Conservation (phyloP, 2,113 vertebrate genomes). For the Lepidothrix coronata region DNA sequence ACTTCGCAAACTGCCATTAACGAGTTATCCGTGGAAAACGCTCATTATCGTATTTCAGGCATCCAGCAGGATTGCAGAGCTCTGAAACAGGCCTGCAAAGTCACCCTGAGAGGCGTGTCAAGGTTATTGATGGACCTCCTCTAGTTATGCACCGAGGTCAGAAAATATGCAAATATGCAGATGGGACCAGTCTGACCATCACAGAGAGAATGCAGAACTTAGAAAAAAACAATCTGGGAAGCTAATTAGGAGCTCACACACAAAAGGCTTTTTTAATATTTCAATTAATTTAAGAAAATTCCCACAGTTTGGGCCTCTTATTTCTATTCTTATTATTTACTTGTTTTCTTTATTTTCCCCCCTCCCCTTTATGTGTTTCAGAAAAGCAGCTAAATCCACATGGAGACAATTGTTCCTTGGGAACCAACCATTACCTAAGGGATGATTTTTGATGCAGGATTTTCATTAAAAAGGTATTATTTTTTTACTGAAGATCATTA, state of each 20-base stretch:
- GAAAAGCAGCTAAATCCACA: not conserved
- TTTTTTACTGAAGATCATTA: not conserved
- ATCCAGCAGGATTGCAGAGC: not conserved
- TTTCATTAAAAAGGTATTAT: not conserved
- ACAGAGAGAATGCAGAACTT: not conserved
- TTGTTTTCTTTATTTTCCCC: not conserved
- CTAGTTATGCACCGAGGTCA: not conserved
- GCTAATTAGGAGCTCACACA: not conserved
- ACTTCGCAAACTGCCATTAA: not conserved
- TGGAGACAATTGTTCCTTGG: not conserved
- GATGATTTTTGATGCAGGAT: not conserved
- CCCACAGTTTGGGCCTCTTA: not conserved
- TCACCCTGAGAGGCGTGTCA: not conserved
- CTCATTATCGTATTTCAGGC: not conserved
- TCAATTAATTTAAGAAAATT: not conserved
- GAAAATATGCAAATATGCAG: not conserved
- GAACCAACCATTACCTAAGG: not conserved
- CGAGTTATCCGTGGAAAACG: not conserved
- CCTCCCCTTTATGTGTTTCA: not conserved
- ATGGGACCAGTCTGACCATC: rapidly evolving
- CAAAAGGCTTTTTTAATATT: not conserved
- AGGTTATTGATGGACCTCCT: not conserved
- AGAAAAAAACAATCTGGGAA: not conserved
- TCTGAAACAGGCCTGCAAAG: not conserved
- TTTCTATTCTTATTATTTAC: not conserved